Percentiles rank a stretch among this genome's conserved stretches.
Conservation (phyloP, 2,888 invertebrate species). For the Bibio marci region DNA sequence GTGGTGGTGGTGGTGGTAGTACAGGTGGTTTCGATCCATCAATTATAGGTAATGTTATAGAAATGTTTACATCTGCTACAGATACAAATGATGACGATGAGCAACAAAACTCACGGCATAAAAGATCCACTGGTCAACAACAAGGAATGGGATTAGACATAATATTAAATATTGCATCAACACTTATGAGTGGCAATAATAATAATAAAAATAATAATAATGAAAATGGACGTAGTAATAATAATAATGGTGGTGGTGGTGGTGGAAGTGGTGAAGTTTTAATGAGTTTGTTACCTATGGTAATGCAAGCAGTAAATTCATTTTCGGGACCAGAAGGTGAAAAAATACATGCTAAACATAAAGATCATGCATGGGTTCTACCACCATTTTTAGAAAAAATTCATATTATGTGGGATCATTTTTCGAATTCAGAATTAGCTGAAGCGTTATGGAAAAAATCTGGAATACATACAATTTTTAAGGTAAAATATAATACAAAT, state of each 20-base stretch:
- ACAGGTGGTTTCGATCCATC: constrained; percentile 38
- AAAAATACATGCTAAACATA: constrained; percentile 42
- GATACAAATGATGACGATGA: constrained; percentile 15
- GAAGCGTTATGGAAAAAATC: constrained; percentile 55
- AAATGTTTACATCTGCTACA: constrained; percentile 29
- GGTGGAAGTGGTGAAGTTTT: constrained; percentile 15
- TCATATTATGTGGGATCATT: constrained; percentile 62
- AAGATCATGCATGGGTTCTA: constrained; percentile 51
- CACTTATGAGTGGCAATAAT: constrained; percentile 31
- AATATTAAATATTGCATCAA: constrained; percentile 36
- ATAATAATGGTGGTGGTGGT: constrained; percentile 3
- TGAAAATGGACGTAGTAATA: constrained; percentile 7
- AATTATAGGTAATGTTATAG: constrained; percentile 40
- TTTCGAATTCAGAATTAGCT: constrained; percentile 61
- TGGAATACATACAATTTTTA: constrained; percentile 50
- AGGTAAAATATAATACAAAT: constrained; percentile 19
- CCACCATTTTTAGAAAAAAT: constrained; percentile 51
- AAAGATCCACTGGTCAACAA: constrained; percentile 15
- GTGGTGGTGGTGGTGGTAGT: constrained; percentile 23
- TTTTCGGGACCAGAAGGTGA: constrained; percentile 43
- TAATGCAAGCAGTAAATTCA: constrained; percentile 45
- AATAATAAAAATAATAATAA: constrained; percentile 18
- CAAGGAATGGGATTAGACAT: constrained; percentile 35
- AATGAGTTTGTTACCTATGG: constrained; percentile 44
- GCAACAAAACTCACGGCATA: constrained; percentile 9